Evolutionary conservation across 2,888 invertebrate genomes (phyloP).

Genomic region (Leptopilina syphax): DNA sequence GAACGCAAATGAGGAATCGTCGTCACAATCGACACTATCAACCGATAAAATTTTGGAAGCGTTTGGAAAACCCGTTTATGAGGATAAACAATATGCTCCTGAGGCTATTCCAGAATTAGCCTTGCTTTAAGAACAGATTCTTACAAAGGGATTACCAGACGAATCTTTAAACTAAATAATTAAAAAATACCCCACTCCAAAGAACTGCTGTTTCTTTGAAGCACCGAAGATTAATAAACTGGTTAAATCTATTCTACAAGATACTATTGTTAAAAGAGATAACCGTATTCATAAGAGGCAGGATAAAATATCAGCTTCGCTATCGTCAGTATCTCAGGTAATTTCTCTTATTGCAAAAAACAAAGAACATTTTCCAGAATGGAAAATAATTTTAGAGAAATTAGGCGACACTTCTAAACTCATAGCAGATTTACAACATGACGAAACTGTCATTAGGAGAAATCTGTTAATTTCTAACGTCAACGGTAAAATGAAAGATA

Average conservation of each 20-base stretch:
- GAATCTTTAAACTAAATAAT: slow-evolving; percentile 25
- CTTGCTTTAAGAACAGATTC: slow-evolving; percentile 29
- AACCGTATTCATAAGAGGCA: slow-evolving; percentile 44
- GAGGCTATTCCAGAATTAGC: slow-evolving; percentile 36
- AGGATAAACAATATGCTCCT: slow-evolving; percentile 33
- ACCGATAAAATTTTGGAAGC: slow-evolving; percentile 10
- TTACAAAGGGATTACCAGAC: slow-evolving; percentile 41
- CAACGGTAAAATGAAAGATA: slow-evolving; percentile 45
- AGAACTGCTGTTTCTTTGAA: slow-evolving; percentile 43
- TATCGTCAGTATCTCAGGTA: slow-evolving; percentile 22
- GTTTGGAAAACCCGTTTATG: slow-evolving; percentile 36
- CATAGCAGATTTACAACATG: slow-evolving; percentile 49
- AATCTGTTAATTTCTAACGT: slow-evolving; percentile 49
- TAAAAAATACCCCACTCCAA: slow-evolving; percentile 31
- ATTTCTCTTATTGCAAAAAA: not conserved
- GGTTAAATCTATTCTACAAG: slow-evolving; percentile 33
- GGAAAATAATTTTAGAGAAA: slow-evolving; percentile 35
- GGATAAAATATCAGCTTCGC: slow-evolving; percentile 40
- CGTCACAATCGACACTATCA: not conserved
- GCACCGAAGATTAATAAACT: slow-evolving; percentile 41
- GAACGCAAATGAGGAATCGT: not conserved
- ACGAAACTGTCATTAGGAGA: slow-evolving; percentile 49
- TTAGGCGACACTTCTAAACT: slow-evolving; percentile 47
- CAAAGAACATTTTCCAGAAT: slow-evolving; percentile 25
- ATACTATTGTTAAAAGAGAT: slow-evolving; percentile 40